Conservation (phyloP, 1,140 invertebrate species). For the Metaphire vulgaris region DNA sequence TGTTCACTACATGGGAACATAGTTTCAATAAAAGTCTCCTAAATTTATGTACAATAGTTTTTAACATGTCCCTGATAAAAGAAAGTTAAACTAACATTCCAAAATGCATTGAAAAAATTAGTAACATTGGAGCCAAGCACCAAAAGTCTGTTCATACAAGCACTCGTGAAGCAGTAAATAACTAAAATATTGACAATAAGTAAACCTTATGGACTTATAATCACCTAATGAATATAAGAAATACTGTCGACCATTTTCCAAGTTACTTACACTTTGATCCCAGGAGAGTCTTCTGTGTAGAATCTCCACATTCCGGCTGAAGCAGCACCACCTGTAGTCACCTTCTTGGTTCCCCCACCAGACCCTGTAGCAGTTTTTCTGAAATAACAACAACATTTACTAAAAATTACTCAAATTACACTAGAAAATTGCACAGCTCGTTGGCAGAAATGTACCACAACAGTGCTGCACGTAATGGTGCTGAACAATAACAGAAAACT, state of each 20-base stretch:
- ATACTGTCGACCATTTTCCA: constrained; percentile 1
- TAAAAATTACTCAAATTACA: constrained; percentile 21
- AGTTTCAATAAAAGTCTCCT: too few species aligned
- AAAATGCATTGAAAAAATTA: too few species aligned
- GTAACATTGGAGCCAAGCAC: too few species aligned
- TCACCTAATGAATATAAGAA: too few species aligned
- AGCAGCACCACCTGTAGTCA: constrained; percentile 71
- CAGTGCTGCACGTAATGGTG: background rate
- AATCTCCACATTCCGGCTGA: constrained; percentile 99
- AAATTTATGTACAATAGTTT: too few species aligned
- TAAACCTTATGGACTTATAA: too few species aligned
- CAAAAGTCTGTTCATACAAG: too few species aligned
- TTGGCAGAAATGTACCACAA: constrained; percentile 8
- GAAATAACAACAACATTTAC: constrained; percentile 4
- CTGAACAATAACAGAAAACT: constrained; percentile 4
- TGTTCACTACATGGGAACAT: too few species aligned
- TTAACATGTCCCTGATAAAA: too few species aligned
- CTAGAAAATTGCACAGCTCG: background rate
- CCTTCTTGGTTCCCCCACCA: constrained; percentile 60
- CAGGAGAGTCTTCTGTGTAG: constrained; percentile 99
- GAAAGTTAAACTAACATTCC: too few species aligned
- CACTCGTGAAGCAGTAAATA: too few species aligned
- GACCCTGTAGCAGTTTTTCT: constrained; percentile 58
- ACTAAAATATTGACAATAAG: too few species aligned
- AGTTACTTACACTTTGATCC: constrained; percentile 83